Conservation (phyloP, 1,140 invertebrate genomes). For the Gonatopus flavifemur region DNA sequence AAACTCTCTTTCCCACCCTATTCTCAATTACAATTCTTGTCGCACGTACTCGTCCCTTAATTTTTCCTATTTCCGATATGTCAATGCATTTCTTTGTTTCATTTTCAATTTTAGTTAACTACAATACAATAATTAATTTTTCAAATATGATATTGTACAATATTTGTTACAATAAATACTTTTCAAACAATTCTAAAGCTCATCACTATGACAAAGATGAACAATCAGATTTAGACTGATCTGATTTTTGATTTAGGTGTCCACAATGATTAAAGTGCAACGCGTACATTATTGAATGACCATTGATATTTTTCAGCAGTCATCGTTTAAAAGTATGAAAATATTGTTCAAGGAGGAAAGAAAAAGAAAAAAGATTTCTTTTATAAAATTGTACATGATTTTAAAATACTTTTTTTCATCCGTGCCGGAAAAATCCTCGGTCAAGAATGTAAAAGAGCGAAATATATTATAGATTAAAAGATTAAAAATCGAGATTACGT, state of each 20-base stretch:
- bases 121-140: constrained; percentile 35
- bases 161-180: constrained; percentile 40
- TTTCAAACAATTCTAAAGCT: constrained; percentile 30
- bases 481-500: too few species aligned
- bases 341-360: constrained; percentile 20
- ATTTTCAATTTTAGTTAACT: constrained; percentile 28
- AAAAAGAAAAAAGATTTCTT: constrained; percentile 26
- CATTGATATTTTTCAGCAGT: constrained; percentile 18
- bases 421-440: constrained; percentile 27
- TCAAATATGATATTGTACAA: constrained; percentile 33
- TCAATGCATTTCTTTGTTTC: constrained; percentile 30
- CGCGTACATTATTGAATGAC: constrained; percentile 29
- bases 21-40: constrained; percentile 28
- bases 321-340: constrained; percentile 24
- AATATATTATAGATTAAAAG: constrained; percentile 7
- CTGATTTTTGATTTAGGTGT: constrained; percentile 18
- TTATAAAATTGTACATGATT: constrained; percentile 17
- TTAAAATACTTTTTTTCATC: constrained; percentile 17
- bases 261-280: constrained; percentile 29
- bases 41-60: constrained; percentile 32
- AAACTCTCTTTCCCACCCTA: constrained; percentile 23
- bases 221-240: constrained; percentile 23
- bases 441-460: constrained; percentile 3
- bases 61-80: constrained; percentile 30
- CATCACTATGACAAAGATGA: constrained; percentile 21